Conservation (phyloP, 2,888 invertebrate genomes). For the Synergus gifuensis region DNA sequence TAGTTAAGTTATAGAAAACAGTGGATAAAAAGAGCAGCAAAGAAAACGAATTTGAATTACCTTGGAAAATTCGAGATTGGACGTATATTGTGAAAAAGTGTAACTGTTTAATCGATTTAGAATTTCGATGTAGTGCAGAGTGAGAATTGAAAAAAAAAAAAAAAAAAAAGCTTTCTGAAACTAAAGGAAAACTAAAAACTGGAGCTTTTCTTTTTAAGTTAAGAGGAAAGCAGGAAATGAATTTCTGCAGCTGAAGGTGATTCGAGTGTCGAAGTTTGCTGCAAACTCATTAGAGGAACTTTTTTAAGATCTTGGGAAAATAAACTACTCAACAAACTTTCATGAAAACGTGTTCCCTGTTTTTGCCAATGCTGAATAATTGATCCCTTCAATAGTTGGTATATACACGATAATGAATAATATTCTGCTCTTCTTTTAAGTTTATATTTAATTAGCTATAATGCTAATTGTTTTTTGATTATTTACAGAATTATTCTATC, state of each 20-base stretch:
- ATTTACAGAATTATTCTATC: neutral
- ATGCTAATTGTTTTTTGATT: neutral
- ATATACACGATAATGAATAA: neutral
- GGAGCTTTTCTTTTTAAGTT: neutral
- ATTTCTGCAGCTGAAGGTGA: neutral
- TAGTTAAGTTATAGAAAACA: neutral
- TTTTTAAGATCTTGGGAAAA: neutral
- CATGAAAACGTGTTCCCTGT: neutral
- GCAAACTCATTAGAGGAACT: constrained; percentile 11
- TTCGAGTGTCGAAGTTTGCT: constrained; percentile 9
- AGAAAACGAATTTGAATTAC: constrained; percentile 13
- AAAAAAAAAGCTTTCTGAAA: neutral
- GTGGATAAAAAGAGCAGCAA: neutral
- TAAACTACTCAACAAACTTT: constrained; percentile 4
- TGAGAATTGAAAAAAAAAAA: neutral
- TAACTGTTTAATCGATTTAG: neutral
- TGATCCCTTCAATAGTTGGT: neutral
- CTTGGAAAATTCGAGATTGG: neutral
- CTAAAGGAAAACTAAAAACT: neutral
- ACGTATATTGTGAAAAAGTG: neutral
- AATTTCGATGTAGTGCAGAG: neutral
- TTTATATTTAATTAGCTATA: neutral
- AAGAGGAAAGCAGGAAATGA: neutral
- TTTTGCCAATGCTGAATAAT: neutral
- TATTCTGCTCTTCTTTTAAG: neutral